These are phyloP conservation scores for Megaleporinus macrocephalus DNA, from an alignment of 2,113 vertebrate species.

Conservation along the genomic window DNA sequence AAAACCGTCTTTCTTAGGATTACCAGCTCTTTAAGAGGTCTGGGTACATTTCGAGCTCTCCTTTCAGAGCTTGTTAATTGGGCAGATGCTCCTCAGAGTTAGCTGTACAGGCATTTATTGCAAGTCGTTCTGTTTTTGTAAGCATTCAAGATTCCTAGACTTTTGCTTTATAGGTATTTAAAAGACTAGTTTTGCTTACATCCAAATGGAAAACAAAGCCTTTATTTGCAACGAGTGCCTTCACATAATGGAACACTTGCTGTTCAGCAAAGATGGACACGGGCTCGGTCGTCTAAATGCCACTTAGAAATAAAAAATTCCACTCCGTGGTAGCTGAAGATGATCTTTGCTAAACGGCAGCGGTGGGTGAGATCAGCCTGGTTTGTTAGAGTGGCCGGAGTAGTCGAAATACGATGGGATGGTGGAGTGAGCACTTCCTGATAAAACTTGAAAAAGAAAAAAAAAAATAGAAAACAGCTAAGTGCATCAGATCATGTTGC, in stretches of 20 bases:
- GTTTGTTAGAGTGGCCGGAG: conserved; percentile 32
- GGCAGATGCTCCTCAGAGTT: background rate
- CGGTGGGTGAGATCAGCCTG: conserved; percentile 6
- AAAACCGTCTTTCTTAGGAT: background rate
- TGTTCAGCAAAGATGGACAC: background rate
- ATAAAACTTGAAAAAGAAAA: conserved; percentile 85
- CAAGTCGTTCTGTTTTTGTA: background rate
- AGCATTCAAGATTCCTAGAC: background rate
- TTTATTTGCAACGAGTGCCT: conserved; percentile 78
- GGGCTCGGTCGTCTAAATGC: background rate
- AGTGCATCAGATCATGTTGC: conserved; percentile 15
- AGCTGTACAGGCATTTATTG: background rate
- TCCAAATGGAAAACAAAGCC: conserved; percentile 63
- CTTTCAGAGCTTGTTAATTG: background rate
- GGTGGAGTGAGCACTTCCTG: conserved; percentile 81
- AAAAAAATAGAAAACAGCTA: background rate
- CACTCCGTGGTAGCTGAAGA: background rate
- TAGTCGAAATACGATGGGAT: conserved; percentile 15
- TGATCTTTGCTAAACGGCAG: background rate
- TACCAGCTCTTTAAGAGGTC: background rate
- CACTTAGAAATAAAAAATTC: background rate
- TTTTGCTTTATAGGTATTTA: background rate
- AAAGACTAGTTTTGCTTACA: conserved; percentile 50
- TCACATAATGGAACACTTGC: conserved; percentile 47
- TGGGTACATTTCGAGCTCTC: background rate